Conservation (phyloP, 2,113 vertebrate species). For the Laticauda colubrina region DNA sequence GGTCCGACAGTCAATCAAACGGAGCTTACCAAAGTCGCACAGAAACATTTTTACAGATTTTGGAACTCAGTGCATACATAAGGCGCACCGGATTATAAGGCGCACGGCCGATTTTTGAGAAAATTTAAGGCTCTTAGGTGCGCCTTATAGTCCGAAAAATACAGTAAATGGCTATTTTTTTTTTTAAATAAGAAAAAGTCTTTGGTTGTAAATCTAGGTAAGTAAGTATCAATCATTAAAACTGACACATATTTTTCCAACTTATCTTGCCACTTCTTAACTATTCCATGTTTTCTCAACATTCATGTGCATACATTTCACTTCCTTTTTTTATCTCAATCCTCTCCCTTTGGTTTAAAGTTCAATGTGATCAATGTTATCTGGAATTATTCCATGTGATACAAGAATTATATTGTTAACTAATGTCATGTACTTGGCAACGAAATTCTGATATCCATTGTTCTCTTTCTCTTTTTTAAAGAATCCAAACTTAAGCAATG, state of each 20-base stretch:
- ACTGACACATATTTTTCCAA: background rate
- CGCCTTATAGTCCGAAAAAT: too few relatives aligned
- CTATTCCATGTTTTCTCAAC: background rate
- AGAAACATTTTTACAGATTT: too few relatives aligned
- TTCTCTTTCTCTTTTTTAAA: background rate
- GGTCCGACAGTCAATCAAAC: too few relatives aligned
- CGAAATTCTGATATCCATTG: background rate
- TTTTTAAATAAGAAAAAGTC: background rate
- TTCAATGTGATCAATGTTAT: background rate
- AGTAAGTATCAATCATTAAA: background rate
- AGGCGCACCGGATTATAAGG: too few relatives aligned
- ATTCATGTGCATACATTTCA: background rate
- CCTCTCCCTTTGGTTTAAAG: background rate
- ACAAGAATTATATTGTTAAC: background rate
- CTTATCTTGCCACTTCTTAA: background rate
- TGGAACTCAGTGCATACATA: too few relatives aligned
- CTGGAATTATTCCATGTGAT: background rate
- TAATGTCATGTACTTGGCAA: background rate
- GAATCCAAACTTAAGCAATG: background rate
- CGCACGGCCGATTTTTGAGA: too few relatives aligned
- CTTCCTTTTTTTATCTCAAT: background rate
- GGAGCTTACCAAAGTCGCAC: too few relatives aligned
- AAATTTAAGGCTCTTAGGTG: too few relatives aligned
- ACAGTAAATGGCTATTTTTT: background rate
- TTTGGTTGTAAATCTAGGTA: background rate